Evolutionary conservation across 2,113 vertebrate genomes (phyloP).

Genomic region (Ageneiosus marmoratus): DNA sequence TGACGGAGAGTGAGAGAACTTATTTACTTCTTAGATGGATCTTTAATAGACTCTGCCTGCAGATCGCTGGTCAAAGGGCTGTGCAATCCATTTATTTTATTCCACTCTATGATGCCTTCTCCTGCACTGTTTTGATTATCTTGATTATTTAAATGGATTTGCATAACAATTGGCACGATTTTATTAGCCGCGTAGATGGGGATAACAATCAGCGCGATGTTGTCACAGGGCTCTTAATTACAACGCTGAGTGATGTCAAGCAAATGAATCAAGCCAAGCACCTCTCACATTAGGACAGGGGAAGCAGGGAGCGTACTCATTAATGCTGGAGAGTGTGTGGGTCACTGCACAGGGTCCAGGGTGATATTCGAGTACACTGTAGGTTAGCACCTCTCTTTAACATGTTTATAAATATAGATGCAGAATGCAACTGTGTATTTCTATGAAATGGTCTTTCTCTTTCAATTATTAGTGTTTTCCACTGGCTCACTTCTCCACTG

Average conservation of each 20-base stretch:
- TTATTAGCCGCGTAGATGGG: conserved; percentile 50
- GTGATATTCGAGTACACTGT: conserved; percentile 41
- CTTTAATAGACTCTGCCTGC: conserved; percentile 43
- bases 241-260: conserved; percentile 56
- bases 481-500: conserved; percentile 62
- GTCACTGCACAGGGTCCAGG: conserved; percentile 40
- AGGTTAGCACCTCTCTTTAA: conserved; percentile 49
- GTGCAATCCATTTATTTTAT: conserved; percentile 21
- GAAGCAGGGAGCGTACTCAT: conserved; percentile 49
- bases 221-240: conserved; percentile 57
- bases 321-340: conserved; percentile 42
- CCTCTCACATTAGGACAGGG: conserved; percentile 55
- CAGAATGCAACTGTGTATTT: conserved; percentile 63
- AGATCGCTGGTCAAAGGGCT: conserved; percentile 23
- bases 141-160: conserved; percentile 56
- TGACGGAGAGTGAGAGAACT: conserved; percentile 57
- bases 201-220: conserved; percentile 55
- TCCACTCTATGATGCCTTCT: conserved; percentile 23
- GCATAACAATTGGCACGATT: conserved; percentile 56
- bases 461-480: conserved; percentile 67
- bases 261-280: conserved; percentile 61
- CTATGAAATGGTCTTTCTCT: conserved; percentile 53
- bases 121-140: conserved; percentile 53
- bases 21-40: conserved; percentile 44
- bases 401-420: conserved; percentile 34